Evolutionary conservation across 2,888 invertebrate genomes (phyloP), one percentile per base, ranked within the genome.

Genomic region (Melieria picta): DNA sequence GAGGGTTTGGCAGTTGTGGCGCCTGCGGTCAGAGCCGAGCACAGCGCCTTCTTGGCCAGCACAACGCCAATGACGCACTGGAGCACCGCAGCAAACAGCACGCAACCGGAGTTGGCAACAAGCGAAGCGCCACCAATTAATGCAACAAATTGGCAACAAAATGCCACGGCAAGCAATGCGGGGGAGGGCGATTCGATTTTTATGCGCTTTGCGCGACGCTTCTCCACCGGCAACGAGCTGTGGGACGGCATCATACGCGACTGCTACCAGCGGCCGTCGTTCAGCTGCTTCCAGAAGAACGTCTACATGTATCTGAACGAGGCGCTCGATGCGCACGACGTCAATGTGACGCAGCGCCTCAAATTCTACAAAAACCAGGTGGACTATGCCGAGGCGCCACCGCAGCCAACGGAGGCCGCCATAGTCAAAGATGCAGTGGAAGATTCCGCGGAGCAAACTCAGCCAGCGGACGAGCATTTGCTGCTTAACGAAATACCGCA

Each of bases 271-370:
- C 88, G 89, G 66, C 91, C 93, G 16, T 89, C 92, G 73, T 89
- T 93, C 80, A 90, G 91, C 76, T 95, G 95, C 83, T 91, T 95
- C 70, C 93, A 93, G 80, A 92, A 91, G 80, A 93, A 92, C 80
- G 91, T 94, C 48, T 93, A 92, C 80, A 88, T 89, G n/a, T 94
- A 92, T 80, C 85, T 95, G 74, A 91, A 92, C 77, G 89, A 90
- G 47, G 91, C 91, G 45, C 87, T 95, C 66, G 89, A 90, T 58
- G 88, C 88, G 43, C 90, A 90, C 80, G 92, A 93, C 82, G 88
- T 93, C 16, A 90, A 91, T 77, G 88, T 93, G 16, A 90, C 91
- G 72, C 89, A 91, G 82, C 89, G 92, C 78, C 84, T 92, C 81
- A 88, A 89, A 64, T 90, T 93, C 81, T 90, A 88, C 75, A 90